Percentiles rank a stretch among this genome's conserved stretches.
Conservation (phyloP, 2,797 vertebrate genomes). For the Gadopsis bispinosus region DNA sequence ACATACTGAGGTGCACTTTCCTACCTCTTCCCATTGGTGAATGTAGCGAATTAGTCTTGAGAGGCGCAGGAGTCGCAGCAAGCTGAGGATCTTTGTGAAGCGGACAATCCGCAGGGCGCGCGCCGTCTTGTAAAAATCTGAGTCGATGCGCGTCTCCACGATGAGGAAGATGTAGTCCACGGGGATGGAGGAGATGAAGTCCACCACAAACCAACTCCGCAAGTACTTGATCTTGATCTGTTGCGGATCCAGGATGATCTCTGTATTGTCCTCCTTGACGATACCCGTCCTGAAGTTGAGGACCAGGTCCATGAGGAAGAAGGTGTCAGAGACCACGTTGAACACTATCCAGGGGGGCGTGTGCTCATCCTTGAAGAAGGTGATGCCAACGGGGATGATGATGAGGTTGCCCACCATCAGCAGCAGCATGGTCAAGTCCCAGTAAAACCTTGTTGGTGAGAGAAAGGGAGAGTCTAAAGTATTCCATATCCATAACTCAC, state of each 20-base stretch:
- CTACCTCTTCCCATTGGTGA: conserved; percentile 99
- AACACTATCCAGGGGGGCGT: conserved; percentile 99
- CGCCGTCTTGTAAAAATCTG: conserved; percentile 99
- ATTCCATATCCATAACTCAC: neutral
- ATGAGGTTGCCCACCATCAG: conserved; percentile 99
- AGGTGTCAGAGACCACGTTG: conserved; percentile 98
- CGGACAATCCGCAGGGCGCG: conserved; percentile 96
- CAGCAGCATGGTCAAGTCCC: conserved; percentile 99
- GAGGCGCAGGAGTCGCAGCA: conserved; percentile 93
- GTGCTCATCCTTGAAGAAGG: conserved; percentile 99
- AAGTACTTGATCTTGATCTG: conserved; percentile 98
- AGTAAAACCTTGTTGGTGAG: conserved; percentile 91
- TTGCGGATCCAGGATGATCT: conserved; percentile 97
- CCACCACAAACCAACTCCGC: conserved; percentile 98
- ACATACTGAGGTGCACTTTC: conserved; percentile 22
- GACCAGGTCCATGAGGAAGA: conserved; percentile 99
- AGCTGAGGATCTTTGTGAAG: conserved; percentile 98
- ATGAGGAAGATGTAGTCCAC: conserved; percentile 99
- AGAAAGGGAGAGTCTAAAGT: conserved; percentile 29
- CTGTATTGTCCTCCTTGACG: conserved; percentile 98
- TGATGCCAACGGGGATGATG: conserved; percentile 99
- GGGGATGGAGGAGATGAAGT: conserved; percentile 99
- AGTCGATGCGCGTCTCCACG: conserved; percentile 98
- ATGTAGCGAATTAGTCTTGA: conserved; percentile 98
- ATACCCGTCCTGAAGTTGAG: conserved; percentile 99